Evolutionary conservation across 2,797 vertebrate species (phyloP), one percentile per base, ranked within the genome.

Genomic region (Molossus molossus): DNA sequence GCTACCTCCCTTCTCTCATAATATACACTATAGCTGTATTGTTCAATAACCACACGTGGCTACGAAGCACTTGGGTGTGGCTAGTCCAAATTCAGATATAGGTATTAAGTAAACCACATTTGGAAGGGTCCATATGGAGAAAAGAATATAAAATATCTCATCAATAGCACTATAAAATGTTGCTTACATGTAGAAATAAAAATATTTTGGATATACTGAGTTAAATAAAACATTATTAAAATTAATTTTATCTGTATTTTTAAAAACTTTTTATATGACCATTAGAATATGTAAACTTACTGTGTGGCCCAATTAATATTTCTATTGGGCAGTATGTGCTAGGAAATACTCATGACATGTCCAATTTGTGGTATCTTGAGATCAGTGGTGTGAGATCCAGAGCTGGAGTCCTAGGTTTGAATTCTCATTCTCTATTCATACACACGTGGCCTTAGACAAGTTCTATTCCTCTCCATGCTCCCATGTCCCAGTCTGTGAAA

Each of bases 141-240:
- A 92, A 88, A 58, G 25, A 85, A 64, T 82, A 79, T 64, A 89
- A 88, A 96, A 62, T 85, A 86, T 77, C 2, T 87, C 37, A 75
- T 85, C 45, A 75, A 7, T 58, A n/a, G 6, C 45, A 72, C 67
- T 87, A 67, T 37, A 18, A 29, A 80, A 89, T 60, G 15, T 37
- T 87, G 29, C 84, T 86, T 90, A 48, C 21, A 87, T 29, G 6
- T 40, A 84, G 62, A 95, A 96, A 45, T 79, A 48, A 95, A 96
- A 84, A 84, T 60, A 80, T 90, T 93, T 93, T 23, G 29, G 17
- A 37, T 94, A 60, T 80, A 45, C n/a, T 91, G 27, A 48, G 23
- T 84, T 70, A 92, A 80, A n/a, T 40, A 53, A 94, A 91, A 57
- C 15, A 85, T 73, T 85, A 65, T 45, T 82, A 88, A 79, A 37